Evolutionary conservation across 2,113 vertebrate genomes (phyloP), one percentile per base, ranked within the genome.

Genomic region (Sterna hirundo): DNA sequence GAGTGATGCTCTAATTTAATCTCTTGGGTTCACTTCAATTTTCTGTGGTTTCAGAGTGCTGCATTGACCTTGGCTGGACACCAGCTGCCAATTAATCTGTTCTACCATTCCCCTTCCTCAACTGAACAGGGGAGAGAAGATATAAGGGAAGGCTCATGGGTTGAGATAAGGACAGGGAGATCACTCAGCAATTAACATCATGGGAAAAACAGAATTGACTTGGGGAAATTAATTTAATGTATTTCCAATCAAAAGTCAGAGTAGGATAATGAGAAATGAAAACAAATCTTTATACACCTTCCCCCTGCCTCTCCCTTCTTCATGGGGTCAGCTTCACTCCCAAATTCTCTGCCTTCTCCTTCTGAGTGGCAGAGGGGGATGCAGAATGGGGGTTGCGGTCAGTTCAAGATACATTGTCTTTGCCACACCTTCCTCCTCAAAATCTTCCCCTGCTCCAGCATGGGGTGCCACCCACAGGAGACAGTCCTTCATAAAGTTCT

Each of bases 361-460:
- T 2, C 5, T 12, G 9, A 36, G 13, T 1, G 1, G 26, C 32
- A 11, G 10, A 42, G 15, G 10, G 17, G 13, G 3, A 22, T 0
- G 1, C 6, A 12, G 44, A 32, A 23, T 20, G 5, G 5, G 6
- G 11, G 4, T 30, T 64, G 15, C 2, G 2, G 21, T 49, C 40
- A 64, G 15, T n/a, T 65, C 10, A 7, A 42, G n/a, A 42, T 13
- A 47, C 4, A 1, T 23, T 61, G 2, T 64, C 23, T 57, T 8
- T 72, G 42, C 20, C 2, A 0, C 5, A 65, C 13, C 15, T 65
- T 81, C 30, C 25, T 34, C 23, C 40, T 57, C 27, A 49, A 10
- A 30, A 10, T 42, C 15, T 57, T 69, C 62, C 10, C 9, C 29
- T 57, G 9, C 23, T 49, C 29, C 49, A 80, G 10, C 3, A 2